Evolutionary conservation across 30 jellyfish, hydroid and myxozoan species (phyloP).

Genomic region (Rhopilema esculentum): DNA sequence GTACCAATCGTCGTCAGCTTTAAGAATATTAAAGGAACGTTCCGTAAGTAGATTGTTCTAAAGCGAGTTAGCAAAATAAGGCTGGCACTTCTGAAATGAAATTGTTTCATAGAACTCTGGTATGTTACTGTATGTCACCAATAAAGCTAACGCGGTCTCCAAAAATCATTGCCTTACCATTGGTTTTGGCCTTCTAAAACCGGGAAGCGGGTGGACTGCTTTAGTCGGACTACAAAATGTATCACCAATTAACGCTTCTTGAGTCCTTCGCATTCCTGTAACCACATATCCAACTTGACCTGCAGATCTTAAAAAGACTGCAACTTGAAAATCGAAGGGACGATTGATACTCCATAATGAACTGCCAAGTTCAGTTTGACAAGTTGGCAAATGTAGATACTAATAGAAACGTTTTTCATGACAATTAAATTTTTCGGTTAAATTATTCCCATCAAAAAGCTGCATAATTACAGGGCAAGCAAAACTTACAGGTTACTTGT

Average conservation of each 20-base stretch:
- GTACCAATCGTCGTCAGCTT: too few relatives aligned
- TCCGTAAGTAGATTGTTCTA: too few relatives aligned
- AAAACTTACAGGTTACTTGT: constrained; percentile 74
- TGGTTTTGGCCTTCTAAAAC: constrained; percentile 91
- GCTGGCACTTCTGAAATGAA: too few relatives aligned
- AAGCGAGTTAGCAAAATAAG: too few relatives aligned
- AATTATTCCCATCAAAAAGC: background rate
- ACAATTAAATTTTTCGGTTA: too few relatives aligned
- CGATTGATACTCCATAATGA: too few relatives aligned
- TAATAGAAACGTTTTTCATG: too few relatives aligned
- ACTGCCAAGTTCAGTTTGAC: background rate
- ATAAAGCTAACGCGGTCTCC: background rate
- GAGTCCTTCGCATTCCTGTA: constrained; percentile 84
- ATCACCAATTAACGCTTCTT: constrained; percentile 89
- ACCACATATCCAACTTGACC: constrained; percentile 98
- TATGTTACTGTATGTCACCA: too few relatives aligned
- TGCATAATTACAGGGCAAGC: background rate
- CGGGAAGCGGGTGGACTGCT: constrained; percentile 80
- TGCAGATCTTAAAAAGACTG: constrained; percentile 75
- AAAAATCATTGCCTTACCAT: constrained; percentile 60
- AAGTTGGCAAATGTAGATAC: too few relatives aligned
- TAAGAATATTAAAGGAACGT: too few relatives aligned
- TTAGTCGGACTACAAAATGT: constrained; percentile 64
- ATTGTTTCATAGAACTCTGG: too few relatives aligned
- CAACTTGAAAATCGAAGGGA: background rate